phyloP scores from a whole-genome alignment of 2,797 vertebrate genomes.

The Schizopygopsis malacanthus region DNA sequence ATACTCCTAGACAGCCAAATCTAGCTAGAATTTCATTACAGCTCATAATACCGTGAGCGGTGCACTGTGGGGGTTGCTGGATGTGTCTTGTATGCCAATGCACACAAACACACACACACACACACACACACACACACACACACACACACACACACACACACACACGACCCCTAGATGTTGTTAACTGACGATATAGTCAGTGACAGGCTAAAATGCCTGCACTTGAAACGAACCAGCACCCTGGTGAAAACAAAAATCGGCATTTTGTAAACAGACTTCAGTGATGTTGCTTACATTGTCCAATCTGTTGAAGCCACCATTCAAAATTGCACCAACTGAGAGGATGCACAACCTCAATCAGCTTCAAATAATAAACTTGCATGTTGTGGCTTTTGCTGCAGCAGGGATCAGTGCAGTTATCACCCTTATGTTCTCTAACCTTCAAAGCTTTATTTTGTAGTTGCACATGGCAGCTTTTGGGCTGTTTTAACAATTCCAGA shows the following conservation, averaged over 20 bases:
- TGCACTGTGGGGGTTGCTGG: background rate
- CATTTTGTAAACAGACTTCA: slow-evolving; percentile 32
- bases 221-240: background rate
- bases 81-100: slow-evolving; percentile 8
- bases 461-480: slow-evolving; percentile 7
- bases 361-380: slow-evolving; percentile 37
- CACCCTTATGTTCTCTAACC: background rate
- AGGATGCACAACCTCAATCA: background rate
- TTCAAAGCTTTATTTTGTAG: slow-evolving; percentile 32
- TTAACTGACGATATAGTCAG: slow-evolving; percentile 25
- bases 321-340: background rate
- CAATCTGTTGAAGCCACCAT: slow-evolving; percentile 24
- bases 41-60: background rate
- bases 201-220: slow-evolving; percentile 18
- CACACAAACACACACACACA: background rate
- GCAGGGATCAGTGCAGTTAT: slow-evolving; percentile 11
- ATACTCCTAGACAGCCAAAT: slow-evolving; percentile 30
- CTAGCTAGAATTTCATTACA: slow-evolving; percentile 26
- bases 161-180: slow-evolving; percentile 21
- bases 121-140: slow-evolving; percentile 4
- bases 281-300: slow-evolving; percentile 21
- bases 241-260: slow-evolving; percentile 38
- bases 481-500: slow-evolving; percentile 18
- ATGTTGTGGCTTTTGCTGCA: slow-evolving; percentile 21
- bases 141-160: background rate